Evolutionary conservation across 1,140 invertebrate species (phyloP).

Genomic region (Lerema accius): DNA sequence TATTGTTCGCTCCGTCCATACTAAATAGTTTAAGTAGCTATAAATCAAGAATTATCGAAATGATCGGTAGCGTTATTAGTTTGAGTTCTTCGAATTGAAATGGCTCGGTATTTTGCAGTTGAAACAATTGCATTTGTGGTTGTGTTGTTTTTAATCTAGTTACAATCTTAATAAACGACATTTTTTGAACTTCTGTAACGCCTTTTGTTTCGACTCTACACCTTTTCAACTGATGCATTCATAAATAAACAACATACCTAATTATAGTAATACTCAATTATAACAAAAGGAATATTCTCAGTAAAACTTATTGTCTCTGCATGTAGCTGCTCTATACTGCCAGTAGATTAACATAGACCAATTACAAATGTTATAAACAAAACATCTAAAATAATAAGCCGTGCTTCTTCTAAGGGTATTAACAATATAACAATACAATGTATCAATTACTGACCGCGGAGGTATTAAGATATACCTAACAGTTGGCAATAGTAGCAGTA

Average conservation of each 20-base stretch:
- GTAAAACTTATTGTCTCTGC: too few species aligned
- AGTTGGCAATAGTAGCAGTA: slow-evolving; percentile 7
- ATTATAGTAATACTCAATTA: too few species aligned
- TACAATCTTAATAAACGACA: neutral
- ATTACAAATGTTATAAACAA: neutral
- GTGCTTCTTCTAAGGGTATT: neutral
- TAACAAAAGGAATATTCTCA: too few species aligned
- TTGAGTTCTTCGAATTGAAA: slow-evolving; percentile 3
- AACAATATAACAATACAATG: neutral
- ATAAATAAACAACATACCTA: too few species aligned
- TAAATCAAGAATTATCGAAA: slow-evolving; percentile 29
- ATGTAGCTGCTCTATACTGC: too few species aligned
- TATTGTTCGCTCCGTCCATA: slow-evolving; percentile 29
- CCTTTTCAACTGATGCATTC: neutral
- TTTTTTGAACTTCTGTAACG: slow-evolving; percentile 20
- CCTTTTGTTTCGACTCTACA: neutral
- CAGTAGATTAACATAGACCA: too few species aligned
- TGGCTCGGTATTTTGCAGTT: neutral
- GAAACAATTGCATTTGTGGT: neutral
- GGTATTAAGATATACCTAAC: slow-evolving; percentile 1
- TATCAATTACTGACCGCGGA: slow-evolving; percentile 7
- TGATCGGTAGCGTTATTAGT: slow-evolving; percentile 25
- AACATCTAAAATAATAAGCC: neutral
- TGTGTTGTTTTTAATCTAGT: neutral
- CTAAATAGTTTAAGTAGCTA: slow-evolving; percentile 23